Conservation (phyloP, 2,113 vertebrate species). For the Phainopepla nitens region DNA sequence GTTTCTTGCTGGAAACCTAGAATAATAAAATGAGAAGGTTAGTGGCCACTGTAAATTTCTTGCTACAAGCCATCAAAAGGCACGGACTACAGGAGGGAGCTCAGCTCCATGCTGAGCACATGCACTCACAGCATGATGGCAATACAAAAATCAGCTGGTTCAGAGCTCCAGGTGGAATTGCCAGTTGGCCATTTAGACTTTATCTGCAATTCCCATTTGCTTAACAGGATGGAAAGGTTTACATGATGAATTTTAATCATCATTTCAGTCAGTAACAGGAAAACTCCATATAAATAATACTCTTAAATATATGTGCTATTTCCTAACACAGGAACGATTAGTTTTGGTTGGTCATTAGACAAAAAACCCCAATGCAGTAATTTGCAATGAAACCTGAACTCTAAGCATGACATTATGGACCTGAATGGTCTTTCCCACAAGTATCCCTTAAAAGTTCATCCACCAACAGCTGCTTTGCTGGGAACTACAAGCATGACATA, state of each 20-base stretch:
- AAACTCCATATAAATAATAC: background rate
- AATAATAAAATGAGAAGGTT: background rate
- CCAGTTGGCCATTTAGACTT: background rate
- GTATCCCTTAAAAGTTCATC: background rate
- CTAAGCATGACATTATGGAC: background rate
- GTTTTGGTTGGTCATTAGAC: background rate
- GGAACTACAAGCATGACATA: background rate
- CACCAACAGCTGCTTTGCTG: background rate
- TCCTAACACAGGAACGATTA: background rate
- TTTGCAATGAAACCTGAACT: background rate
- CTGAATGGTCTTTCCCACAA: background rate
- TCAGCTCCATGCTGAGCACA: background rate
- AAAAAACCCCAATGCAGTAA: background rate
- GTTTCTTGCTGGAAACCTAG: conserved; percentile 73
- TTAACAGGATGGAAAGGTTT: background rate
- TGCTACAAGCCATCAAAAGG: background rate
- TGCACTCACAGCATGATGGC: background rate
- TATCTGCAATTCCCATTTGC: background rate
- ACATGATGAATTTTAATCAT: background rate
- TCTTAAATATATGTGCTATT: background rate
- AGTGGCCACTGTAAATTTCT: background rate
- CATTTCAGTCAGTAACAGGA: background rate
- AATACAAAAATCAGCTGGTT: background rate
- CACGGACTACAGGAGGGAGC: background rate
- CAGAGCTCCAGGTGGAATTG: background rate